These are phyloP conservation scores for Nannoperca australis DNA, from an alignment of 2,797 vertebrate species.

Conservation along the genomic window DNA sequence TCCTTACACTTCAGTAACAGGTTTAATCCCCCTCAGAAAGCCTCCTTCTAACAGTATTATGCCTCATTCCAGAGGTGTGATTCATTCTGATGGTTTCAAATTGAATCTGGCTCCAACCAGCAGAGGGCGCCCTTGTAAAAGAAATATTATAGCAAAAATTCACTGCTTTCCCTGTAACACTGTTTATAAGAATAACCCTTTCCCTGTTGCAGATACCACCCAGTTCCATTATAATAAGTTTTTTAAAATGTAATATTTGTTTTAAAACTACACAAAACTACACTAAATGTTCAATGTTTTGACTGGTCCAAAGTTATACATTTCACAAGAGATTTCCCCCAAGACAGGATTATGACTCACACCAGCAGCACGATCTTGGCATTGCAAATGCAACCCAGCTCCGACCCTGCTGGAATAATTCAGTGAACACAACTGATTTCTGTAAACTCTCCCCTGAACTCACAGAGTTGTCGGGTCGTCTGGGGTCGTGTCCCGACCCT, in stretches of 20 bases:
- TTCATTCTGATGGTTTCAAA: conserved; percentile 12
- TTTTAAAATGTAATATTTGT: not conserved
- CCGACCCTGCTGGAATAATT: conserved; percentile 7
- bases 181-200: not conserved
- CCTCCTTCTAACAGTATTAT: conserved; percentile 5
- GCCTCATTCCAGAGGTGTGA: not conserved
- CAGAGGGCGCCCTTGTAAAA: conserved; percentile 60
- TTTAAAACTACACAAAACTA: conserved; percentile 26
- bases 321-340: conserved; percentile 14
- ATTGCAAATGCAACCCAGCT: not conserved
- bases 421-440: conserved; percentile 7
- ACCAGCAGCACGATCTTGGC: not conserved
- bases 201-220: not conserved
- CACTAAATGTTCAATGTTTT: conserved; percentile 5
- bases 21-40: conserved; percentile 25
- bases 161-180: not conserved
- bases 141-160: conserved; percentile 18
- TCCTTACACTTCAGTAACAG: not conserved
- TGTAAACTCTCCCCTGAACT: conserved; percentile 34
- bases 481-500: conserved; percentile 13
- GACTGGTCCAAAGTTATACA: not conserved
- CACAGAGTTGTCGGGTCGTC: conserved; percentile 57
- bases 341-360: conserved; percentile 1
- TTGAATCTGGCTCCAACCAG: conserved; percentile 35
- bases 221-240: not conserved